These are phyloP conservation scores for Acropora yongei DNA, from an alignment of 64 coral and sea anemone species.

Conservation along the genomic window DNA sequence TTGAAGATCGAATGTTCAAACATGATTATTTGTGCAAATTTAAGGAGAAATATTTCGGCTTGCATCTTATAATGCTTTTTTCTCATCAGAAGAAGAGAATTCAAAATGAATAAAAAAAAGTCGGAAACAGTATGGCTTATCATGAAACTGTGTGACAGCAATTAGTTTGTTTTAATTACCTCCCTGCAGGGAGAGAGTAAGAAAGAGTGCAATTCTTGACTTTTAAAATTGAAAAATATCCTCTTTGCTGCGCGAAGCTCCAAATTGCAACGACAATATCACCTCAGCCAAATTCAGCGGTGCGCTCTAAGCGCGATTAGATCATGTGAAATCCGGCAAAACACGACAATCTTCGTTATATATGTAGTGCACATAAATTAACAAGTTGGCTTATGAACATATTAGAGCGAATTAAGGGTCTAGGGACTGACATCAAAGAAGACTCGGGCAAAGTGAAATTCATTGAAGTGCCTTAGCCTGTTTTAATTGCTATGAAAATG, in stretches of 20 bases:
- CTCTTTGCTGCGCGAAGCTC: background rate
- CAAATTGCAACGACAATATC: slow-evolving; percentile 13
- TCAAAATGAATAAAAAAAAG: background rate
- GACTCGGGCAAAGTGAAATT: background rate
- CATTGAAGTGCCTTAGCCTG: background rate
- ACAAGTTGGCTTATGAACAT: background rate
- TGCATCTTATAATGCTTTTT: background rate
- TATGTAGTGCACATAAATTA: background rate
- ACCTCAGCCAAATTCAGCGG: background rate
- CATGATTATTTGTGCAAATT: background rate
- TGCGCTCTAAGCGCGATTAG: background rate
- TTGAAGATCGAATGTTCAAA: background rate
- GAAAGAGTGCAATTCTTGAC: background rate
- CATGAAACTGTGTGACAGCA: background rate
- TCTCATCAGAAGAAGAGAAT: background rate
- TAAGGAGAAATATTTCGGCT: background rate
- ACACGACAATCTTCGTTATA: background rate
- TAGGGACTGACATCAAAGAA: background rate
- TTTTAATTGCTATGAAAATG: background rate
- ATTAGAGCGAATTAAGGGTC: background rate
- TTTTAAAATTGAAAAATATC: background rate
- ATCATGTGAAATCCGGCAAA: background rate
- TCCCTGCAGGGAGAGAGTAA: slow-evolving; percentile 5
- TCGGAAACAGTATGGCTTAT: background rate
- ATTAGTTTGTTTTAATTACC: slow-evolving; percentile 30